Conservation (phyloP, 2,797 vertebrate genomes). For the Acanthurus tractus region DNA sequence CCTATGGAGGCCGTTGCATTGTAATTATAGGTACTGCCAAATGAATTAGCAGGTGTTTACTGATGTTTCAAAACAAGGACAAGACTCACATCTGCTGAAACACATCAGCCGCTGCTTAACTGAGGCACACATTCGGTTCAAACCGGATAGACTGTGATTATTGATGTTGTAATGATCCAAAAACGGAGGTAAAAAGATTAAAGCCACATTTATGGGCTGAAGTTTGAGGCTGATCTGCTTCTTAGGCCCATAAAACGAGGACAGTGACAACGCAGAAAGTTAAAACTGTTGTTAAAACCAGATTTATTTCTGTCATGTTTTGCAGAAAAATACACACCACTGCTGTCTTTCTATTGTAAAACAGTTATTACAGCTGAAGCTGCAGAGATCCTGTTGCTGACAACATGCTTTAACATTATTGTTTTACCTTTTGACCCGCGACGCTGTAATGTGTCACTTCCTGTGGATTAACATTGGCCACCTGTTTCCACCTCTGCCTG, state of each 20-base stretch:
- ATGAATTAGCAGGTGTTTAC: conserved; percentile 11
- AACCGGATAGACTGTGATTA: background rate
- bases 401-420: background rate
- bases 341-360: too few relatives aligned
- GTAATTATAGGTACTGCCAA: background rate
- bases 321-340: too few relatives aligned
- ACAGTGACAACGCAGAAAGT: too few relatives aligned
- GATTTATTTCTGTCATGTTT: too few relatives aligned
- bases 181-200: background rate
- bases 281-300: too few relatives aligned
- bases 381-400: too few relatives aligned
- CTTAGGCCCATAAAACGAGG: too few relatives aligned
- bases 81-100: background rate
- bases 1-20: background rate
- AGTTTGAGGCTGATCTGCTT: too few relatives aligned
- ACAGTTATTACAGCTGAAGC: too few relatives aligned
- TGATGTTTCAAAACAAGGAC: background rate
- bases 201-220: background rate
- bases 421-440: background rate
- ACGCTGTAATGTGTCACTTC: background rate
- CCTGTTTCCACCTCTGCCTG: background rate
- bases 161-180: background rate
- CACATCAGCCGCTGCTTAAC: too few relatives aligned
- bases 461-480: background rate
- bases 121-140: background rate